Conservation (phyloP, 2,113 vertebrate genomes). For the Upupa epops region DNA sequence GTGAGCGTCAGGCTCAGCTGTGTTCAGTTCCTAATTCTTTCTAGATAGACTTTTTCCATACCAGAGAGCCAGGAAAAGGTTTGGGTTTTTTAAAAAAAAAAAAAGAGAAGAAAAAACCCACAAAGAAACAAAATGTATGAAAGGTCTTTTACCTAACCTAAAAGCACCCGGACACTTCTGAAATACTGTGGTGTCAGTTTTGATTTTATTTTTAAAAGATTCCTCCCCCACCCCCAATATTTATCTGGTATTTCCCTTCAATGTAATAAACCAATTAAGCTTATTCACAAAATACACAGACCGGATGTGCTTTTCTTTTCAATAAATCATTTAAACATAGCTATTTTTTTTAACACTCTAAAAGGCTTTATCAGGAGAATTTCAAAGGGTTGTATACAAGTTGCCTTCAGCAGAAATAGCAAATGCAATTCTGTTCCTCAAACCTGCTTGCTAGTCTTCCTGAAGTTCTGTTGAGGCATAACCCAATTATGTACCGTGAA, state of each 20-base stretch:
- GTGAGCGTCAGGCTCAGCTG: constrained; percentile 59
- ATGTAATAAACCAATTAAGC: constrained; percentile 77
- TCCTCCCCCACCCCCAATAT: neutral
- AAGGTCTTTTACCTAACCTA: constrained; percentile 62
- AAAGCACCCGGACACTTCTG: constrained; percentile 72
- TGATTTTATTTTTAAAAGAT: constrained; percentile 68
- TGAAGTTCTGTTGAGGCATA: constrained; percentile 76
- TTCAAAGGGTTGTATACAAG: constrained; percentile 75
- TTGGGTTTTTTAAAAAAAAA: neutral
- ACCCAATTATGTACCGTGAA: constrained; percentile 61
- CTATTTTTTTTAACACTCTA: constrained; percentile 65
- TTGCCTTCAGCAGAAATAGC: constrained; percentile 79
- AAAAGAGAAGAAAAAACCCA: neutral
- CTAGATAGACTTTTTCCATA: constrained; percentile 59
- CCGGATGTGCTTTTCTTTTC: constrained; percentile 80
- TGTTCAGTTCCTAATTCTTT: constrained; percentile 65
- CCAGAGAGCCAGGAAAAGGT: neutral
- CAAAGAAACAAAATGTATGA: constrained; percentile 14
- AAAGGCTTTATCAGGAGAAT: constrained; percentile 66
- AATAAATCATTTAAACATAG: constrained; percentile 63
- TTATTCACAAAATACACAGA: constrained; percentile 75
- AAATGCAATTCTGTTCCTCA: constrained; percentile 70
- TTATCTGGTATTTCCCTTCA: constrained; percentile 79
- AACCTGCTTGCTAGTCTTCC: constrained; percentile 77
- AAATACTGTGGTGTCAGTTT: constrained; percentile 71